These are phyloP conservation scores for Darevskia nairensis DNA, from an alignment of 2,797 vertebrate genomes.

Conservation along the genomic window DNA sequence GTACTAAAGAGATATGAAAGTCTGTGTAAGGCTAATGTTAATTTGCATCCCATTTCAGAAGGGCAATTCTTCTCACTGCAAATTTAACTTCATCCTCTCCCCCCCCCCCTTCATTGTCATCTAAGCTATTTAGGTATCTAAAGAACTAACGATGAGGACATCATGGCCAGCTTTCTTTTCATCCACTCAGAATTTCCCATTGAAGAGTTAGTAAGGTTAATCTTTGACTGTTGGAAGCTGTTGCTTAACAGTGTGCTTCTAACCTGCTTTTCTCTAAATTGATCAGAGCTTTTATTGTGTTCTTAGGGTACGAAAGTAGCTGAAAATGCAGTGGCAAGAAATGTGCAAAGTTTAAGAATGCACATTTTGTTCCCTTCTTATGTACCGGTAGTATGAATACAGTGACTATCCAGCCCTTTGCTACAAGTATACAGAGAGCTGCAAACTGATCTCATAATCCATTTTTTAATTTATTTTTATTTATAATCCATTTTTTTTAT, in stretches of 20 bases:
- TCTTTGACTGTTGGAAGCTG: slow-evolving; percentile 17
- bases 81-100: neutral
- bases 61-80: neutral
- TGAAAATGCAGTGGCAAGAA: neutral
- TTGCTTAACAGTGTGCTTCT: neutral
- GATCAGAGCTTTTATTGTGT: neutral
- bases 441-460: neutral
- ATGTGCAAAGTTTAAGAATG: neutral
- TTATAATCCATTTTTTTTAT: too few relatives aligned
- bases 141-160: accelerated
- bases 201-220: slow-evolving; percentile 13
- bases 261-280: neutral
- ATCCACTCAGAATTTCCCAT: neutral
- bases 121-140: neutral
- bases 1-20: slow-evolving; percentile 1
- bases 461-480: too few relatives aligned
- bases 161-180: neutral
- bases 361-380: neutral
- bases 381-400: neutral
- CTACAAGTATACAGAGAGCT: neutral
- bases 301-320: neutral
- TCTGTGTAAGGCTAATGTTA: neutral
- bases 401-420: neutral
- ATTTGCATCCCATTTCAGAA: slow-evolving; percentile 19
- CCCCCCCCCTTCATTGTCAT: neutral